Percentiles rank a stretch among this genome's conserved stretches.
Evolutionary conservation across 2,113 vertebrate species (phyloP).

Genomic region (Empidonax alnorum): DNA sequence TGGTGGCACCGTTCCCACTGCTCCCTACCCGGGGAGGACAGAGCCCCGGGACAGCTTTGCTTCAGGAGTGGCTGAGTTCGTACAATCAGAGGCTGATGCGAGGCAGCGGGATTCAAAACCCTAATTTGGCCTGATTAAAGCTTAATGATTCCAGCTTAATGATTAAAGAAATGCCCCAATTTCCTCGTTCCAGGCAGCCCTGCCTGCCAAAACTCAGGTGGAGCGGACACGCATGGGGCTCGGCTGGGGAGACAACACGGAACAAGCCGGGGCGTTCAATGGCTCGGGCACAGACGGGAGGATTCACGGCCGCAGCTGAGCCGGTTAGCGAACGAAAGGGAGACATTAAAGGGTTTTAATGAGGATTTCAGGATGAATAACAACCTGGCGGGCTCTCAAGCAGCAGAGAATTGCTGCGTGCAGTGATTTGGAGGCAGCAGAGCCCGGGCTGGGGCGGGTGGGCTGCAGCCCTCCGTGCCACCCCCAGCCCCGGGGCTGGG

Average conservation of each 20-base stretch:
- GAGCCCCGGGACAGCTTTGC: background rate
- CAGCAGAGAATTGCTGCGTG: background rate
- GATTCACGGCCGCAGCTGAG: background rate
- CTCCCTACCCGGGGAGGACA: background rate
- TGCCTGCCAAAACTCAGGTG: constrained; percentile 6
- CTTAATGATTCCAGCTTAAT: background rate
- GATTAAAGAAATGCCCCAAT: constrained; percentile 2
- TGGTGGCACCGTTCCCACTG: fast-evolving
- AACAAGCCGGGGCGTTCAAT: background rate
- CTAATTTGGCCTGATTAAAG: constrained; percentile 32
- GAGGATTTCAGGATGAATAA: constrained; percentile 5
- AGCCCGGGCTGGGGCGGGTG: background rate
- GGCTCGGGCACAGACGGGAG: background rate
- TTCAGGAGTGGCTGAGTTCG: background rate
- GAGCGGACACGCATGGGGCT: background rate
- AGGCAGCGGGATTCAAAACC: background rate
- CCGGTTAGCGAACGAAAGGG: background rate
- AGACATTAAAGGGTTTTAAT: background rate
- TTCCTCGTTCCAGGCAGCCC: background rate
- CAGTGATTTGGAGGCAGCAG: background rate
- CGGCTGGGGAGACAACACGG: background rate
- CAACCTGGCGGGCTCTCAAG: background rate
- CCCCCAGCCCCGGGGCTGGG: fast-evolving
- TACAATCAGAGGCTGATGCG: background rate
- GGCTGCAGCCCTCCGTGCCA: background rate